Base-by-base conservation (phyloP, 1,140 invertebrate genomes). In the Drosophila ananassae region DNA sequence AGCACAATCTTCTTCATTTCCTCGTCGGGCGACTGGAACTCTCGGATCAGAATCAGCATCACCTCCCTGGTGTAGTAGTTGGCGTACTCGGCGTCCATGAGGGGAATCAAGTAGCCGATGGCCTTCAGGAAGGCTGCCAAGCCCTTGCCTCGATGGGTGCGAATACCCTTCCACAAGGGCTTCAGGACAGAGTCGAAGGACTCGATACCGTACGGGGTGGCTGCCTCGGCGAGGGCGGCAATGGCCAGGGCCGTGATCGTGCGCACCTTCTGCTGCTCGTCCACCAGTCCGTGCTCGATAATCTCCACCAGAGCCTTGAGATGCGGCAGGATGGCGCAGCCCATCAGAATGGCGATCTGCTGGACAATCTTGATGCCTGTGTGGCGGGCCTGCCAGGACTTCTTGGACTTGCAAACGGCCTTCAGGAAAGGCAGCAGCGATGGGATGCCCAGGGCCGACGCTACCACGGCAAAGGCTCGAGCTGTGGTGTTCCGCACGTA, bases 1-100 rank as follows among this genome's bases (percentile, higher is more conserved):
- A 99, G 94, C 1, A 99, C 99, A 93, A 99, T 99, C 92, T 99
- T 99, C 92, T 99, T 99, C 99, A 99, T 99, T 94, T 99, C 99
- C 93, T 99, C 99, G 93, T 99, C 99, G 2, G 99, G 99, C 48
- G 98, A 99, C 92, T 99, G 98, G 92, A 99, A 99, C 93, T 99
- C 99, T 92, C 99, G 95, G 89, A 99, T 99, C 6, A 99, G 93
- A 92, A 99, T 99, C 90, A 99, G 94, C 99, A 99, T 99, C 84
- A 99, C 99, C 96, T 99, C 99, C 73, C 98, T 95, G 12, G 99
- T 99, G 92, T 99, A 99, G 92, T 99, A 99, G 92, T 99, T 99
- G 2, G 99, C 99, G 91, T 99, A 99, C 93, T 99, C 99, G 54
- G 99, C 98, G 90, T 99, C 99, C 99, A 99, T 99, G 51, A 99